Evolutionary conservation across 2,113 vertebrate species (phyloP), one percentile per base, ranked within the genome.

Genomic region (Embiotoca jacksoni): DNA sequence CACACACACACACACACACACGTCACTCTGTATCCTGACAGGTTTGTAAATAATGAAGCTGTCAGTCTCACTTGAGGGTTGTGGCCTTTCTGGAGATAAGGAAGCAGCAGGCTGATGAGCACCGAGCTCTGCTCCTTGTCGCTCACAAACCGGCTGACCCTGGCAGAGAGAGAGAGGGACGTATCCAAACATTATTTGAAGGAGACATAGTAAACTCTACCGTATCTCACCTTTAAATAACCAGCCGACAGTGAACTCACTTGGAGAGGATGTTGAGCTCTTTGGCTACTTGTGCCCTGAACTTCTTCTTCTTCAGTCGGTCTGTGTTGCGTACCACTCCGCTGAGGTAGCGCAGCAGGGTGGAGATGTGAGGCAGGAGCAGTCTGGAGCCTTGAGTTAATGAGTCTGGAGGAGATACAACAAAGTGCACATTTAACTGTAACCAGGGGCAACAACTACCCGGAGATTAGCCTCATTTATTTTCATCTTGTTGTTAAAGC

Each of bases 221-320:
- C 9, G 39, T 8, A 41, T 41, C 39, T 41, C 3, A 23, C 23
- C 23, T 7, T 41, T 41, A 5, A 41, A 8, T 41, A 23, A 6
- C 39, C 3, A 7, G 9, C 6, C 6, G 39, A 7, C 39, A 2
- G 39, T 37, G 39, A 5, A 93, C 97, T 94, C 92, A 98, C 98
- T 96, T 99, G 69, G 98, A 99, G 69, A 99, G 96, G 85, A 99
- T 97, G 90, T 95, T 97, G 78, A 99, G 97, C 75, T 99, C 97
- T 84, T 96, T 99, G 88, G 95, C 95, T 85, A 99, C 96, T 92
- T 97, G 97, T 3, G 72, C 85, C 59, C 94, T 94, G 41, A 96
- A 97, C 77, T 95, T 97, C 81, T 97, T 99, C 94, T 96, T 98
- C 85, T 94, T 96, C 61, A 98, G 92, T 73, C 96, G 94, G 58